phyloP scores from a whole-genome alignment of 2,113 vertebrate genomes.

The Dasyornis broadbenti region DNA sequence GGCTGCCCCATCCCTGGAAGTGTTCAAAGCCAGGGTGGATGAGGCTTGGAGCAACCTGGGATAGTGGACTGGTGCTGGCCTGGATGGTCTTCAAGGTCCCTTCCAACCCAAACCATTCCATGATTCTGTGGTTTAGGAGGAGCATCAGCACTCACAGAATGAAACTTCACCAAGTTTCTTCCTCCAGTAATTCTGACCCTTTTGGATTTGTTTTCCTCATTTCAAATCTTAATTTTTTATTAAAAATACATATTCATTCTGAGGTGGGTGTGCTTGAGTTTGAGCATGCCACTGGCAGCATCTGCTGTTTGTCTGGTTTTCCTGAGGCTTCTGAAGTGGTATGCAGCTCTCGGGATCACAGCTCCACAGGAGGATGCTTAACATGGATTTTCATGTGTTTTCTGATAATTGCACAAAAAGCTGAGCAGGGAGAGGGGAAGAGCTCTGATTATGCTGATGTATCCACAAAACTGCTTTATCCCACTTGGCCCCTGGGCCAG shows the following conservation, averaged over 20 bases:
- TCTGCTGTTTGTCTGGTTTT: not conserved
- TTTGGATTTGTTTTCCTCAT: not conserved
- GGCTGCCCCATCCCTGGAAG: not conserved
- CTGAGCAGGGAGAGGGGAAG: accelerated
- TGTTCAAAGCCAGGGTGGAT: not conserved
- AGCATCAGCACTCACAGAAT: not conserved
- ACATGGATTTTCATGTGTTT: not conserved
- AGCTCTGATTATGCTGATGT: not conserved
- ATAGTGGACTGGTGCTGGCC: too few relatives aligned
- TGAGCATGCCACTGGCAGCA: not conserved
- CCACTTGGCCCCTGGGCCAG: accelerated
- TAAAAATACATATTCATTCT: not conserved
- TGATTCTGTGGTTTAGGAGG: not conserved
- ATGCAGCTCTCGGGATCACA: accelerated
- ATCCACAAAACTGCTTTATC: not conserved
- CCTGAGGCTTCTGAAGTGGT: not conserved
- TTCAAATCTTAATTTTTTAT: not conserved
- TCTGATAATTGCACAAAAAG: not conserved
- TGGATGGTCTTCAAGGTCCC: not conserved
- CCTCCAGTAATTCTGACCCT: not conserved
- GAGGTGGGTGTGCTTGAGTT: not conserved
- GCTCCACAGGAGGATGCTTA: not conserved
- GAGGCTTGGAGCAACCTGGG: not conserved
- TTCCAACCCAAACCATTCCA: not conserved
- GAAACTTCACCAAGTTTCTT: not conserved